These are phyloP conservation scores for Hirtodrosophila histrioides DNA, from an alignment of 2,888 invertebrate species.

Conservation along the genomic window DNA sequence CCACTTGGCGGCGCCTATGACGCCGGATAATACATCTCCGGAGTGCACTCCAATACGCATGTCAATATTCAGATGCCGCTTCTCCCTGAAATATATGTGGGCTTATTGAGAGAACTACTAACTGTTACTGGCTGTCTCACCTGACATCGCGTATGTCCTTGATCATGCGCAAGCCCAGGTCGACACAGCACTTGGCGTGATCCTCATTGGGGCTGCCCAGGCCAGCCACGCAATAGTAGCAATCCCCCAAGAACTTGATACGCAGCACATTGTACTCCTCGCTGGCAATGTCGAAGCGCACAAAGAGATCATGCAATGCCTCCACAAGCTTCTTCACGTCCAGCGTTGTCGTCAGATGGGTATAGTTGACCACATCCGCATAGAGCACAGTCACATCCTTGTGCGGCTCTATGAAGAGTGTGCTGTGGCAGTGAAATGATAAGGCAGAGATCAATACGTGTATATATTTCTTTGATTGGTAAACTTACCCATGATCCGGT, in stretches of 20 bases:
- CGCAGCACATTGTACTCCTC: slow-evolving; percentile 92
- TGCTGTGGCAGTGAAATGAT: slow-evolving; percentile 85
- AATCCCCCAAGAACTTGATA: slow-evolving; percentile 97
- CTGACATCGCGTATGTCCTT: slow-evolving; percentile 93
- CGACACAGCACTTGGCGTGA: slow-evolving; percentile 95
- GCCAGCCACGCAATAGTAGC: slow-evolving; percentile 96
- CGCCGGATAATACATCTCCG: slow-evolving; percentile 95
- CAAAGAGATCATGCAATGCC: slow-evolving; percentile 95
- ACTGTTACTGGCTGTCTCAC: slow-evolving; percentile 82
- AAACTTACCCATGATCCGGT: slow-evolving; percentile 80
- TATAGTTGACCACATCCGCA: slow-evolving; percentile 97
- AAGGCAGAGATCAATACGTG: accelerated
- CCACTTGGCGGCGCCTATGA: slow-evolving; percentile 97
- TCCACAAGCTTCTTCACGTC: slow-evolving; percentile 93
- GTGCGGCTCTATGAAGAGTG: slow-evolving; percentile 94
- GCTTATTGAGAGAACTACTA: neutral
- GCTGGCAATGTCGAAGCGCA: slow-evolving; percentile 95
- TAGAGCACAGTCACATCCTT: slow-evolving; percentile 95
- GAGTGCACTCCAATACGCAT: slow-evolving; percentile 98
- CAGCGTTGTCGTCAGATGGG: slow-evolving; percentile 89
- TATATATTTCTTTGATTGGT: neutral
- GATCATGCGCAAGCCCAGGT: slow-evolving; percentile 96
- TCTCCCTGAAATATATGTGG: slow-evolving; percentile 84
- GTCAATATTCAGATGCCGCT: slow-evolving; percentile 93
- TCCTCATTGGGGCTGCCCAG: slow-evolving; percentile 90